Base-by-base conservation (phyloP, 1,140 invertebrate species). In the Atta cephalotes region DNA sequence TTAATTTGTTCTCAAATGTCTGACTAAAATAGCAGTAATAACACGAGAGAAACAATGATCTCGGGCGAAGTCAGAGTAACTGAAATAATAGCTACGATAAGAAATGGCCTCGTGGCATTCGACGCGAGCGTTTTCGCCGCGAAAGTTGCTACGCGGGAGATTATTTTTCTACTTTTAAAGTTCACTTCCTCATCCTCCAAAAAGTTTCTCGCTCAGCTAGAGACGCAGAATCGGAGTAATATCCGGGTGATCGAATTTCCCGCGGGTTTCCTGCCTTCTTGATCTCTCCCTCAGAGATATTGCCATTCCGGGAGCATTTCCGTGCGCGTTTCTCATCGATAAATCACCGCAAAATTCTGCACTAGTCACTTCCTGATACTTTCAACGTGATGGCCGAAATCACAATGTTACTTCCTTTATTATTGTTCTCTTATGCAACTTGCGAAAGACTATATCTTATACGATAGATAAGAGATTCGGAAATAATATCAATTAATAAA, bases 181-280 rank as follows among this genome's bases (percentile, higher is more conserved):
- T 84, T 84, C 68, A 62, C 80, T 84, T 62, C 35, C 65, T 4
- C 58, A 80, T 39, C 66, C 35, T 3, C 10, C 35, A 9, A 21
- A 84, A 84, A 84, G 80, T 76, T 82, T 76, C 58, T 76, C 80
- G 80, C 56, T 63, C 45, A 60, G 39, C 70, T 76, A 51, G 70
- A 84, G 28, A 84, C 80, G 80, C 56, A 84, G 80, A 84, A 84
- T 84, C 80, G 80, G 70, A 62, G 80, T 84, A 84, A 84, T 84
- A 84, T 84, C 80, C 80, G 80, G 70, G 25, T 84, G 70, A 84
- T 84, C 80, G 70, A 84, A 84, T 84, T 84, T 84, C 71, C 68
- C 80, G 80, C 70, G 56, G 80, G 56, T 84, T 84, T 84, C 39
- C 70, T 76, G 70, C 70, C 80, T 84, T 84, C 80, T 84, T 84